phyloP scores from a whole-genome alignment of 2,888 invertebrate genomes.

The Hirtodrosophila histrioides region DNA sequence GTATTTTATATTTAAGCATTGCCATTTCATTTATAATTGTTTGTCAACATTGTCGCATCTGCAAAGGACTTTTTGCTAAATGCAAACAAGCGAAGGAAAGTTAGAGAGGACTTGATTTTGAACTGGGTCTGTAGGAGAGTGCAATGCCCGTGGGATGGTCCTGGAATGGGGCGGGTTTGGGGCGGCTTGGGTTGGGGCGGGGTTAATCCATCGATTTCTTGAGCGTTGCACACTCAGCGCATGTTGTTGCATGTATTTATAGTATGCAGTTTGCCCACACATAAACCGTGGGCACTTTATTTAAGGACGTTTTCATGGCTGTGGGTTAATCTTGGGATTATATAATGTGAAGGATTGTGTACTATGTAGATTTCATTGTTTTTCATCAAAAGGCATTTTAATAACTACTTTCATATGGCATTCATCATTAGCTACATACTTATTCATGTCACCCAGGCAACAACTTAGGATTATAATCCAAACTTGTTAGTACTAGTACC shows the following conservation, averaged over 20 bases:
- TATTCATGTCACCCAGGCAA: no score
- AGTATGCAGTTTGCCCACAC: conserved; percentile 18
- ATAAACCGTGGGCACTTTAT: conserved; percentile 29
- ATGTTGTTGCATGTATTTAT: conserved; percentile 19
- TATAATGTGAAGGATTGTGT: conserved; percentile 45
- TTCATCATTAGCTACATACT: no score
- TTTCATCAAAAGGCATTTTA: no score
- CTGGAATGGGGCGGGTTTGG: background rate
- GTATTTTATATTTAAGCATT: no score
- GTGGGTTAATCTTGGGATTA: conserved; percentile 53
- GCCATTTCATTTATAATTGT: no score
- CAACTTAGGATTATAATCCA: no score
- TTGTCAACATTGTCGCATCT: no score
- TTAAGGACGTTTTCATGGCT: conserved; percentile 39
- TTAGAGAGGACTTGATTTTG: conserved; percentile 10
- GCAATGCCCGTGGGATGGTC: conserved; percentile 14
- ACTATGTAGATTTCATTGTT: background rate
- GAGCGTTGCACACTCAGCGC: conserved; percentile 37
- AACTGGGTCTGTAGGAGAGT: conserved; percentile 8
- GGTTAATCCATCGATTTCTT: conserved; percentile 58
- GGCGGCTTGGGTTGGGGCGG: no score
- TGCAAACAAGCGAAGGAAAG: conserved; percentile 12
- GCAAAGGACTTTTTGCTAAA: background rate
- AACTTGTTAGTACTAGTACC: no score
- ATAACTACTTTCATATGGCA: no score